Base-by-base conservation (phyloP, 2,888 invertebrate genomes). In the Adela reaumurella region DNA sequence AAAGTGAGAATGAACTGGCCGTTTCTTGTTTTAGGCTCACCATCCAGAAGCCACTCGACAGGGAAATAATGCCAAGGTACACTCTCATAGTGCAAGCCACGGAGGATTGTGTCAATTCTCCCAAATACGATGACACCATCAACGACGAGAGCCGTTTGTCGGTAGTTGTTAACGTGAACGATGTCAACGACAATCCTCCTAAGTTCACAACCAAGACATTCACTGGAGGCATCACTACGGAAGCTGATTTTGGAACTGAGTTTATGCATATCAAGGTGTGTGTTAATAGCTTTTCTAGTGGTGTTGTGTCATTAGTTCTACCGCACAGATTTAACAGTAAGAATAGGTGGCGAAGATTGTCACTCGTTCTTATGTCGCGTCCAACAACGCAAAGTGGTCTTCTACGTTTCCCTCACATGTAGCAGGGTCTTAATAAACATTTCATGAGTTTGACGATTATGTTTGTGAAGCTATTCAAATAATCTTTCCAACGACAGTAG, bases 141-240 rank as follows among this genome's bases (percentile, higher is more conserved):
- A 83, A 87, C 57, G 89, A 88, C 50, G 86, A 89, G 55, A 90
- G 90, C 14, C 70, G 89, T 2, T 70, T 94, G 0, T 83, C 83
- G 59, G 84, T 93, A 0, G 65, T 83, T 10, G 74, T 94, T 1
- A 81, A 80, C 49, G 89, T 97, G 0, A 70, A 83, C 43, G 97
- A 97, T 61, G 83, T 94, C 2, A 97, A 97, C 62, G 97, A 97
- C 61, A 96, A 97, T 67, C 81, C 92, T 0, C 97, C 97, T 0
- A 82, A 80, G 59, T 97, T 97, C 63, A 72, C 83, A 2, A 88
- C 86, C 52, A 83, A 85, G 55, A 84, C 94, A 52, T 94, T 97
- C 63, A 96, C 96, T 0, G 95, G 96, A 0, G 97, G 97, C 1
- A 91, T 97, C 1, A 94, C 96, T 14, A 95, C 96, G 0, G 93